Conservation (phyloP, 2,113 vertebrate species). For the Pelmatolapia mariae region DNA sequence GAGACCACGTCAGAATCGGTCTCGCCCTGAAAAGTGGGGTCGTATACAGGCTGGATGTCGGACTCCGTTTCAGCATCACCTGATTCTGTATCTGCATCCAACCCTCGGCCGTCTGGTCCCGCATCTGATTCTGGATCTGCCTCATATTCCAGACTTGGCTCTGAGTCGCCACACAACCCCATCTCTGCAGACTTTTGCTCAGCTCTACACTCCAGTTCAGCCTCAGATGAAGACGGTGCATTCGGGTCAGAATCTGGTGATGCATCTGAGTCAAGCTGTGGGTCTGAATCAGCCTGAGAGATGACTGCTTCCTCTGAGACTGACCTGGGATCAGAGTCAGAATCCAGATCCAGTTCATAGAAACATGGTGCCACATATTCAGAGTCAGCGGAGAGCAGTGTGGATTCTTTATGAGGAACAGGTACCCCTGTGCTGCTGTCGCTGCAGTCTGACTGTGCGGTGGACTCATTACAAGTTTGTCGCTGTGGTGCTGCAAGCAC, state of each 20-base stretch:
- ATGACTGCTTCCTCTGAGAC: conserved; percentile 21
- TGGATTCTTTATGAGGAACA: neutral
- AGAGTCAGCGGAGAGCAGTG: neutral
- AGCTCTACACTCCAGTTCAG: conserved; percentile 29
- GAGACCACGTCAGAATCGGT: conserved; percentile 48
- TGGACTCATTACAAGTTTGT: neutral
- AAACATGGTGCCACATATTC: conserved; percentile 21
- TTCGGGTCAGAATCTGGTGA: conserved; percentile 40
- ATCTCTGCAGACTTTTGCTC: neutral
- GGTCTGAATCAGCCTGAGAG: conserved; percentile 23
- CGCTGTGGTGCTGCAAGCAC: neutral
- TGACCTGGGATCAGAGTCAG: conserved; percentile 60
- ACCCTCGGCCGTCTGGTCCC: conserved; percentile 25
- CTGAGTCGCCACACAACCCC: conserved; percentile 30
- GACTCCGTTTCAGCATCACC: conserved; percentile 54
- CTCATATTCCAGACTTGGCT: conserved; percentile 53
- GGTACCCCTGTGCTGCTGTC: neutral
- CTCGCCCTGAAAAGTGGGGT: conserved; percentile 38
- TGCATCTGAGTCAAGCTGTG: conserved; percentile 29
- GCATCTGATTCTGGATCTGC: conserved; percentile 41
- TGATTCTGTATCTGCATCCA: conserved; percentile 41
- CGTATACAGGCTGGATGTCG: conserved; percentile 48
- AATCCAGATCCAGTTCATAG: conserved; percentile 38
- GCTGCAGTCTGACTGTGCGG: neutral
- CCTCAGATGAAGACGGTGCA: conserved; percentile 42